Evolutionary conservation across 2,113 vertebrate genomes (phyloP).

Genomic region (Anser brachyrhynchus): DNA sequence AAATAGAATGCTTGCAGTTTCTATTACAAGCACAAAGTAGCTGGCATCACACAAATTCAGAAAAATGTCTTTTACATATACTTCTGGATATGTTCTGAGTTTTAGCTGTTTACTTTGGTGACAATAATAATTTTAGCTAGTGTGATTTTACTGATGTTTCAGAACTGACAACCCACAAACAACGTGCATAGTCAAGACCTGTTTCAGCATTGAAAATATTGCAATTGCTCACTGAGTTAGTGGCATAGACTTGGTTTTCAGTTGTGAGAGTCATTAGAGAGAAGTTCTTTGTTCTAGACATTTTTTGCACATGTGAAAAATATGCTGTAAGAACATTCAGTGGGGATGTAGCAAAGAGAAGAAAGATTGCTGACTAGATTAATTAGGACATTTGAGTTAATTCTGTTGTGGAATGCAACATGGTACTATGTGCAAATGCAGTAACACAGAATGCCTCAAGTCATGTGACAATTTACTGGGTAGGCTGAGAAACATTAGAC

Average conservation of each 20-base stretch:
- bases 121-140: background rate
- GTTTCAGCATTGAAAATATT: background rate
- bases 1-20: background rate
- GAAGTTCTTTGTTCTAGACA: background rate
- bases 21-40: background rate
- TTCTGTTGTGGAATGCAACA: background rate
- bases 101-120: background rate
- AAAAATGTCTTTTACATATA: background rate
- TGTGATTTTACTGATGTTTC: background rate
- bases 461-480: background rate
- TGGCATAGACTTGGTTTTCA: background rate
- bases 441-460: background rate
- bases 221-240: background rate
- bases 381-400: background rate
- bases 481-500: background rate
- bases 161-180: background rate
- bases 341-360: background rate
- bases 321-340: background rate
- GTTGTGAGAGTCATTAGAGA: background rate
- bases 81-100: background rate
- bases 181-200: background rate
- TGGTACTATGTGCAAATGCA: background rate
- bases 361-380: background rate
- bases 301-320: background rate
- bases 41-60: background rate